Evolutionary conservation across 2,888 invertebrate genomes (phyloP).

Genomic region (Ophion ellenae): DNA sequence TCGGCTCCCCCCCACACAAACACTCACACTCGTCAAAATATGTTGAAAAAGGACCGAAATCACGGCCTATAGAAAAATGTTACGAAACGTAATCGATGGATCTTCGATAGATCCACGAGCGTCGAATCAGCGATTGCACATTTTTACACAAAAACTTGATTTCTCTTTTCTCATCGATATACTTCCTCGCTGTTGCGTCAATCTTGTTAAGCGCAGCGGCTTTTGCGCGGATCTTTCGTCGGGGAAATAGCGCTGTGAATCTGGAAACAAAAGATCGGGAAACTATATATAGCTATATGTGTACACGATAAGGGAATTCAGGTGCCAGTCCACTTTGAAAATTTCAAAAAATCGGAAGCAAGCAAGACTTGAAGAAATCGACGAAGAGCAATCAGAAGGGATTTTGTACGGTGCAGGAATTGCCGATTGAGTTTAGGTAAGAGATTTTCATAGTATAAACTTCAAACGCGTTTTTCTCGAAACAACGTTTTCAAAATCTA

Average conservation of each 20-base stretch:
- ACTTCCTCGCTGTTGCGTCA: background rate
- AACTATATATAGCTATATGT: too few relatives aligned
- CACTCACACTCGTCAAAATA: background rate
- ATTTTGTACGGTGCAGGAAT: too few relatives aligned
- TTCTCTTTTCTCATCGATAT: slow-evolving; percentile 15
- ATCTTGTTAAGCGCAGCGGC: background rate
- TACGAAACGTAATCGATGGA: slow-evolving; percentile 19
- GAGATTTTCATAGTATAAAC: too few relatives aligned
- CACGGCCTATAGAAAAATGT: background rate
- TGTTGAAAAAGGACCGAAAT: background rate
- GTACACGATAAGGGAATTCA: too few relatives aligned
- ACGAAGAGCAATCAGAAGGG: too few relatives aligned
- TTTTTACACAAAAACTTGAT: slow-evolving; percentile 29
- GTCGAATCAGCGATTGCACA: slow-evolving; percentile 51
- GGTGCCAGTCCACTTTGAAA: too few relatives aligned
- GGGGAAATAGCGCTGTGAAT: background rate
- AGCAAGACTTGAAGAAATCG: too few relatives aligned
- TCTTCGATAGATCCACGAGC: slow-evolving; percentile 25
- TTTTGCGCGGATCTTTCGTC: background rate
- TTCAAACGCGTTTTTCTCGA: too few relatives aligned
- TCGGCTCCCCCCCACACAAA: slow-evolving; percentile 5
- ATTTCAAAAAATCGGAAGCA: too few relatives aligned
- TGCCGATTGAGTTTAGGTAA: too few relatives aligned
- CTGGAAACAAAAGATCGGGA: background rate
- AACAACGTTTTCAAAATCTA: too few relatives aligned